These are phyloP conservation scores for Tetropium fuscum DNA, from an alignment of 2,888 invertebrate genomes.

Conservation along the genomic window DNA sequence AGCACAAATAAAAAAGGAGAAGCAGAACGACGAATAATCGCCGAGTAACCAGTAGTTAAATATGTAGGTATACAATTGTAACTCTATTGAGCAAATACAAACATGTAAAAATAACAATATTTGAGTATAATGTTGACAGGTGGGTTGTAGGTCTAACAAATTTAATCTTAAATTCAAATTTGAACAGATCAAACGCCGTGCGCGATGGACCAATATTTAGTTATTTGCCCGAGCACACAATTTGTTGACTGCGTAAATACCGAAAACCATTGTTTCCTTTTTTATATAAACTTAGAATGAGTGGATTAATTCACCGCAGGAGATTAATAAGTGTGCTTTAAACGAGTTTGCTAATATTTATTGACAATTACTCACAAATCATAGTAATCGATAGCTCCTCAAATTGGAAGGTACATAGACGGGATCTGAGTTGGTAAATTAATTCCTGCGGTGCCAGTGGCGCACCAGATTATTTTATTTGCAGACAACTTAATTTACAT, in stretches of 20 bases:
- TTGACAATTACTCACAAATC: slow-evolving; percentile 14
- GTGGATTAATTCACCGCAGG: slow-evolving; percentile 29
- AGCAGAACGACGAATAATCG: not conserved
- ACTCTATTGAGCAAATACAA: slow-evolving; percentile 56
- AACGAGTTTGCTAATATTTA: slow-evolving; percentile 28
- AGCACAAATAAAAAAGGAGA: not conserved
- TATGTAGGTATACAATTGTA: slow-evolving; percentile 21
- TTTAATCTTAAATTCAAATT: slow-evolving; percentile 68
- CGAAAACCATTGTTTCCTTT: slow-evolving; percentile 63
- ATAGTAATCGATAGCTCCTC: slow-evolving; percentile 3
- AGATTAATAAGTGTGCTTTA: slow-evolving; percentile 27
- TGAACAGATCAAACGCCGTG: slow-evolving; percentile 66
- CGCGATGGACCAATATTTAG: slow-evolving; percentile 67
- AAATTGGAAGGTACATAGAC: not conserved
- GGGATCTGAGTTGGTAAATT: not conserved
- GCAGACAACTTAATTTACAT: too few species aligned
- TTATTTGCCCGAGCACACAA: slow-evolving; percentile 66
- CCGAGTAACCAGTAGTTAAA: slow-evolving; percentile 8
- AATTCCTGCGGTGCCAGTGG: not conserved
- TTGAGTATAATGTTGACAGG: slow-evolving; percentile 64
- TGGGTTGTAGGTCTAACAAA: slow-evolving; percentile 65
- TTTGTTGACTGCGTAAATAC: slow-evolving; percentile 67
- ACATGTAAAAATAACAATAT: slow-evolving; percentile 64
- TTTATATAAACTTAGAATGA: slow-evolving; percentile 46
- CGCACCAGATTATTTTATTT: too few species aligned